Evolutionary conservation across 2,888 invertebrate genomes (phyloP).

Genomic region (Sphinx pinastri): DNA sequence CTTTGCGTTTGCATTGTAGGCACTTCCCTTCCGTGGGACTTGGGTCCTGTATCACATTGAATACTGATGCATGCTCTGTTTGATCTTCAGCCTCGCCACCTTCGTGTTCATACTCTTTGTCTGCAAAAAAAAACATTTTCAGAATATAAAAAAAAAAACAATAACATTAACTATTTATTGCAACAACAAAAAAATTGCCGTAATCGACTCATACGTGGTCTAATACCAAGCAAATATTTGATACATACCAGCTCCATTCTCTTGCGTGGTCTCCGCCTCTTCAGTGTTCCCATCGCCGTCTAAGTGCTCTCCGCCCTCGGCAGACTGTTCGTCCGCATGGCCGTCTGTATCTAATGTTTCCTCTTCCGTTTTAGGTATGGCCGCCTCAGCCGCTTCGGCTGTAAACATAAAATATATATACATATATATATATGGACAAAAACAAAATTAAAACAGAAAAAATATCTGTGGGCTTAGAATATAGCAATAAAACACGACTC

Average conservation of each 20-base stretch:
- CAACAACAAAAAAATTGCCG: no score
- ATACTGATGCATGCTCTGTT: slow-evolving; percentile 56
- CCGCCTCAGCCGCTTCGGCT: slow-evolving; percentile 50
- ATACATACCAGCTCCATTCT: slow-evolving; percentile 55
- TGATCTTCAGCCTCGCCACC: slow-evolving; percentile 63
- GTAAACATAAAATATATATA: background rate
- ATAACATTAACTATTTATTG: no score
- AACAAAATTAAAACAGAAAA: background rate
- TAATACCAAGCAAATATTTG: no score
- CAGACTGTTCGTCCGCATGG: slow-evolving; percentile 40
- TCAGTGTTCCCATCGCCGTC: slow-evolving; percentile 46
- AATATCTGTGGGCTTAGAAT: no score
- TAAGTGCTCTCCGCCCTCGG: slow-evolving; percentile 44
- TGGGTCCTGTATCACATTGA: slow-evolving; percentile 71
- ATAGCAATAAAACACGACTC: no score
- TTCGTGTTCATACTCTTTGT: slow-evolving; percentile 79
- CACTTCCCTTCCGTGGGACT: slow-evolving; percentile 67
- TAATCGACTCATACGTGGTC: no score
- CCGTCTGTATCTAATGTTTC: slow-evolving; percentile 47
- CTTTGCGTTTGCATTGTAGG: slow-evolving; percentile 68
- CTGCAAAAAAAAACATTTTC: slow-evolving; percentile 46
- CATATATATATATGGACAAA: background rate
- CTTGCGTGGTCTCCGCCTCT: slow-evolving; percentile 56
- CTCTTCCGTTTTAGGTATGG: slow-evolving; percentile 58
- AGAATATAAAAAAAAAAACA: background rate